These are phyloP conservation scores for Cephalotes varians DNA, from an alignment of 2,888 invertebrate species.

Conservation along the genomic window DNA sequence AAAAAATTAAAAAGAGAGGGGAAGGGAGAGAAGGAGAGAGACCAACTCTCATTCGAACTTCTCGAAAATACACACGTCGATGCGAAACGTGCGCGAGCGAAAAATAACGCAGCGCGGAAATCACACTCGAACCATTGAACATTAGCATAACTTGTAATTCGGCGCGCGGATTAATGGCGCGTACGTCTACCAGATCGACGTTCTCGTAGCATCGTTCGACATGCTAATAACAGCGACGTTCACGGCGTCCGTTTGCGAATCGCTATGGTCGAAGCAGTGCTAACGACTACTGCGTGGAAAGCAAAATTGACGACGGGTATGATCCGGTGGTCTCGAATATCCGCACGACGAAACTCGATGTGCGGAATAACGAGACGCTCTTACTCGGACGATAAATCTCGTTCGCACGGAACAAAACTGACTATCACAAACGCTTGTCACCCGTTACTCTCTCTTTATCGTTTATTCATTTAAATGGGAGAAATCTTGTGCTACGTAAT, in stretches of 20 bases:
- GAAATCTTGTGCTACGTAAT: constrained; percentile 1
- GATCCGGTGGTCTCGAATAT: constrained; percentile 60
- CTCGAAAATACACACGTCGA: constrained; percentile 12
- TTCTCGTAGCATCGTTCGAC: constrained; percentile 56
- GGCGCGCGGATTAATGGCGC: constrained; percentile 62
- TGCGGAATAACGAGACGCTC: constrained; percentile 79
- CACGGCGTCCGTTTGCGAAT: constrained; percentile 45
- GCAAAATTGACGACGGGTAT: constrained; percentile 43
- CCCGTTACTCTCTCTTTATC: constrained; percentile 1
- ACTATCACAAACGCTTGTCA: constrained; percentile 40
- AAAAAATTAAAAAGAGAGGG: neutral
- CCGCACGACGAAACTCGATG: constrained; percentile 74
- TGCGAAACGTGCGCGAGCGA: constrained; percentile 21
- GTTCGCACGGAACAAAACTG: constrained; percentile 43
- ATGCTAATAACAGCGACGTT: constrained; percentile 55
- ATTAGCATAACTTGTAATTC: constrained; percentile 57
- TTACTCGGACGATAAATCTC: constrained; percentile 80
- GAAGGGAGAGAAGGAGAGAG: neutral
- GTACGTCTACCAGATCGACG: constrained; percentile 57
- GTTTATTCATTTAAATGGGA: neutral
- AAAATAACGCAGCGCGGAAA: constrained; percentile 49
- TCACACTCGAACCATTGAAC: constrained; percentile 41
- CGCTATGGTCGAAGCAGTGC: constrained; percentile 18
- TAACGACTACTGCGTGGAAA: constrained; percentile 43
- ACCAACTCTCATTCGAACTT: neutral